Base-by-base conservation (phyloP, 2,113 vertebrate genomes). In the Nyctibius bracteatus region DNA sequence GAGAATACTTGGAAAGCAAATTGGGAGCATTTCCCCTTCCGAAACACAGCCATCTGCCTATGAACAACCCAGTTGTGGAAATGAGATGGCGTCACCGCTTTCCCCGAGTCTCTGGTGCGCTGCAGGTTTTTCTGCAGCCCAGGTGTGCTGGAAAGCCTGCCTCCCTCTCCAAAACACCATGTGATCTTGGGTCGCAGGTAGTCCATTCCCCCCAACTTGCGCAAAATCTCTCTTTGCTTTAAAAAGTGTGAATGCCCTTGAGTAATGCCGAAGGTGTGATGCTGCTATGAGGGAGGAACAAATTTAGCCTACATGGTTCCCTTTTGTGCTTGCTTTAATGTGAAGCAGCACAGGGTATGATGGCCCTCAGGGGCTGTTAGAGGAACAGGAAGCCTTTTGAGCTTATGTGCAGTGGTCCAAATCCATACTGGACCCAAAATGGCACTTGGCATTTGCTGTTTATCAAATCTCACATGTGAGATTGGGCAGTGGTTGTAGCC, bases 1-100 rank as follows among this genome's bases (percentile, higher is more conserved):
- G 63, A 84, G 72, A 90, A 51, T 85, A 94, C 85, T 88, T 96
- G 93, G 72, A 77, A 86, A 81, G 80, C 71, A 62, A 54, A 70
- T 73, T 5, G 79, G 85, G 67, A 90, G 88, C 19, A 2, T 86
- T 96, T 94, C 90, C 81, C 16, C 2, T 93, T 73, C 71, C 2
- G 8, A 54, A 90, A 47, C 55, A 30, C 71, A 82, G 89, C 84
- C 89, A 77, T 23, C 61, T 33, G 73, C 66, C 52, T 10, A 3
- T 1, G 8, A 85, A 44, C 77, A 84, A 0, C 46, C n/a, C 57
- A 33, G n/a, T 12, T 89, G 77, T 93, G 85, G 33, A 73, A 88
- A 58, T 6, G 49, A 88, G 62, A 43, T 73, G 57, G 25, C 46
- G 54, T 73, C 90, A 58, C 63, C 8, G 12, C 66, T 81, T 70